Evolutionary conservation across 2,888 invertebrate species (phyloP).

Genomic region (Sphaerophoria taeniata): DNA sequence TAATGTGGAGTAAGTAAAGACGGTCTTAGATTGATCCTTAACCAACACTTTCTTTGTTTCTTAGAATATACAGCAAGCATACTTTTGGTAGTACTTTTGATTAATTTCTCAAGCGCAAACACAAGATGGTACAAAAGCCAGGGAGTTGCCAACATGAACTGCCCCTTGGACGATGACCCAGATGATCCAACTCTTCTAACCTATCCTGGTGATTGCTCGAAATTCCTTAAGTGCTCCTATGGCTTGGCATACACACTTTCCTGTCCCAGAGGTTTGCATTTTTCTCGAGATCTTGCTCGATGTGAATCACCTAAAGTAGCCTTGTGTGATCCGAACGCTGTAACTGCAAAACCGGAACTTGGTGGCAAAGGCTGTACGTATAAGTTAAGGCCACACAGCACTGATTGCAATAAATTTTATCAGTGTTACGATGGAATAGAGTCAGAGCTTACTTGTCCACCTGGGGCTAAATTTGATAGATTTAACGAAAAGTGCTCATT

Average conservation of each 20-base stretch:
- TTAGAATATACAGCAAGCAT: background rate
- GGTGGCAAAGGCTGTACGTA: slow-evolving; percentile 18
- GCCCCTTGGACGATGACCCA: slow-evolving; percentile 57
- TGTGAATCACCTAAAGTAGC: slow-evolving; percentile 42
- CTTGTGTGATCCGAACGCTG: background rate
- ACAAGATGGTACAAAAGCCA: slow-evolving; percentile 1
- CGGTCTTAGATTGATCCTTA: background rate
- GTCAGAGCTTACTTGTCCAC: slow-evolving; percentile 47
- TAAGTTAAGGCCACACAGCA: slow-evolving; percentile 25
- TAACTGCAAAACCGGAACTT: background rate
- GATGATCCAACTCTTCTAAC: slow-evolving; percentile 48
- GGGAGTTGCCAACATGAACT: background rate
- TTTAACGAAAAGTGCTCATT: background rate
- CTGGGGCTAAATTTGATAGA: slow-evolving; percentile 67
- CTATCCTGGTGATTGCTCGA: slow-evolving; percentile 22
- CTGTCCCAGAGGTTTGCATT: slow-evolving; percentile 41
- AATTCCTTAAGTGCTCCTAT: slow-evolving; percentile 43
- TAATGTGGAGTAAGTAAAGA: slow-evolving; percentile 41
- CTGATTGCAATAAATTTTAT: slow-evolving; percentile 60
- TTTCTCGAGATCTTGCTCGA: background rate
- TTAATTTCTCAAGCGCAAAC: background rate
- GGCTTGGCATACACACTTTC: slow-evolving; percentile 26
- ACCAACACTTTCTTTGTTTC: background rate
- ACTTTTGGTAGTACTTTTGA: background rate
- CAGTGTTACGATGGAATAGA: slow-evolving; percentile 61